phyloP scores from a whole-genome alignment of 1,140 invertebrate genomes.

The Orussus abietinus region DNA sequence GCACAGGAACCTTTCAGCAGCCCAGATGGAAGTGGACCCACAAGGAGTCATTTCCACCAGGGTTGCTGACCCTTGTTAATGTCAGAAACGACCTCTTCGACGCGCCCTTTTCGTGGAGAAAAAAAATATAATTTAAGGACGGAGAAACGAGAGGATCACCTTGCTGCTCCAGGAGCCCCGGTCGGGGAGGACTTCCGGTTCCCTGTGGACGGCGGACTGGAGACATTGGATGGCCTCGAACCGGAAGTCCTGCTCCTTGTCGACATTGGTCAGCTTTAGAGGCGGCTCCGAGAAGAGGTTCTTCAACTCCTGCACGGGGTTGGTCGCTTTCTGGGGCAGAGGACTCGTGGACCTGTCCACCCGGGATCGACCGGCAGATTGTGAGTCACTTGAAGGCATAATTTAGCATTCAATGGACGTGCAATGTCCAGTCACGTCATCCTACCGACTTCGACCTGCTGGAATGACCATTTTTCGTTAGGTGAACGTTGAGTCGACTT shows the following conservation, averaged over 20 bases:
- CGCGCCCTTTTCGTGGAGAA: too few species aligned
- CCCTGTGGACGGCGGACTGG: constrained; percentile 17
- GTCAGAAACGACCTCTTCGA: too few species aligned
- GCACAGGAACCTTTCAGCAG: too few species aligned
- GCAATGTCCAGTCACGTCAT: too few species aligned
- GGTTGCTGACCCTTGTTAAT: too few species aligned
- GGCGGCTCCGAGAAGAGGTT: constrained; percentile 22
- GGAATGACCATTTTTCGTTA: too few species aligned
- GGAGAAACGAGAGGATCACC: constrained; percentile 7
- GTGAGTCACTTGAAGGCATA: constrained; percentile 24
- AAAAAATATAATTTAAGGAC: too few species aligned
- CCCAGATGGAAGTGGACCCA: too few species aligned
- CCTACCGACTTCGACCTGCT: too few species aligned
- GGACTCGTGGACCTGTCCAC: constrained; percentile 43
- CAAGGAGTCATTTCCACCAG: too few species aligned
- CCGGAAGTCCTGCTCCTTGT: constrained; percentile 28
- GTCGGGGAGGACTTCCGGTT: constrained; percentile 29
- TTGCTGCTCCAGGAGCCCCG: constrained; percentile 42
- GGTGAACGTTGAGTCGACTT: too few species aligned
- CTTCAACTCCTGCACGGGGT: constrained; percentile 26
- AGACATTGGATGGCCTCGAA: constrained; percentile 33
- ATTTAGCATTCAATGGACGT: too few species aligned
- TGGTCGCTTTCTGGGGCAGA: constrained; percentile 27
- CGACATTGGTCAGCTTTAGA: constrained; percentile 14
- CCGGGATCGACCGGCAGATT: constrained; percentile 16